A percentile compares a stretch with the other conserved stretches of the same genome.
Conservation (phyloP, 2,888 invertebrate genomes). For the Ochlodes sylvanus region DNA sequence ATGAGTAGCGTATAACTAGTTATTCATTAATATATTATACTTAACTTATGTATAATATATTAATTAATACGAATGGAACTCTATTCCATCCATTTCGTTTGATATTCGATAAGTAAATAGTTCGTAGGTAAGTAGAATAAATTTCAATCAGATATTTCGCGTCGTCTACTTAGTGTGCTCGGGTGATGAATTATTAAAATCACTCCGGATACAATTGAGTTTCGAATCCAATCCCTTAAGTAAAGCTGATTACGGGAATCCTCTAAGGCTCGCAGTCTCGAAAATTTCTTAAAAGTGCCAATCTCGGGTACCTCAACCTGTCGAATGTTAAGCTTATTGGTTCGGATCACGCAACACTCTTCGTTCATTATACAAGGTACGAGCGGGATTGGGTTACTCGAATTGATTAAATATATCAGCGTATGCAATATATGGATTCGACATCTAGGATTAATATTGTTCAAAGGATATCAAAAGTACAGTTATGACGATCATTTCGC, state of each 20-base stretch:
- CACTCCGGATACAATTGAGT: constrained; percentile 78
- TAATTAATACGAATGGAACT: neutral
- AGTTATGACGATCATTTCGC: too few species aligned
- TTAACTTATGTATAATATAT: neutral
- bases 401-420: too few species aligned
- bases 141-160: constrained; percentile 61
- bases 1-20: too few species aligned
- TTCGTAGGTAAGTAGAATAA: constrained; percentile 3
- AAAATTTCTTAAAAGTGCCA: constrained; percentile 78
- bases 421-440: too few species aligned
- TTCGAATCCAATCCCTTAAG: constrained; percentile 82
- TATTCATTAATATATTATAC: too few species aligned
- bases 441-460: too few species aligned
- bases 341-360: constrained; percentile 63
- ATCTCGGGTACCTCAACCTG: constrained; percentile 63
- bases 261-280: constrained; percentile 65
- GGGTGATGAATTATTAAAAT: constrained; percentile 82
- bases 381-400: neutral
- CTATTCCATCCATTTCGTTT: neutral
- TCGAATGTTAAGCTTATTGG: constrained; percentile 68
- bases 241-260: constrained; percentile 81
- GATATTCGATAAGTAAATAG: constrained; percentile 9
- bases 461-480: too few species aligned
- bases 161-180: constrained; percentile 50
- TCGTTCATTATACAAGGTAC: constrained; percentile 69